Evolutionary conservation across 1,140 invertebrate genomes (phyloP), one percentile per base, ranked within the genome.

Genomic region (Trichonephila clavipes): DNA sequence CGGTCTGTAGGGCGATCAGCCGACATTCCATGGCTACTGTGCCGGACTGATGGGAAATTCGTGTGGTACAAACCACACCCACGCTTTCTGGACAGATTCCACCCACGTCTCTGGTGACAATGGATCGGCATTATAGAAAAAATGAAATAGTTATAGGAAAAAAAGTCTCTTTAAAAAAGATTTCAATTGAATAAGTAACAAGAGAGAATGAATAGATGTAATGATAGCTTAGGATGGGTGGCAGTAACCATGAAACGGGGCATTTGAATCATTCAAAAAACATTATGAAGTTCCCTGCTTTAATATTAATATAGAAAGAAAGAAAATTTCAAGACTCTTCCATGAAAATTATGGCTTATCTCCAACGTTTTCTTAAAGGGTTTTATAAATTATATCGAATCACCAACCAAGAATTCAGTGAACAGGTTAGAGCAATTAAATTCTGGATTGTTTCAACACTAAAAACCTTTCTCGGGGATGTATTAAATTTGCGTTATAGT

Each of bases 1-100:
- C 90, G 90, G 90, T 91, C 90, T 82, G 77, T 91, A 28, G 28
- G 58, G 34, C 58, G 34, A 69, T 69, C 66, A 21, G 58, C 28
- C 61, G 64, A 51, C 62, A 88, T 88, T 72, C 62, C 87, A 64
- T 59, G 14, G 72, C 44, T 72, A 40, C 51, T 64, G 14, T 81
- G 51, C 40, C 16, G 16, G 44, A 12, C n/a, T 28, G 28, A 59
- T 87, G 61, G 59, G n/a, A 61, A 34, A 40, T 28, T 64, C 58
- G 59, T 58, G 58, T n/a, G 24, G n/a, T 19, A 0, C 40, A 24
- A 72, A 16, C 40, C 88, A 18, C 88, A 90, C 18, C 72, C 40
- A 44, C 51, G 34, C 16, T 12, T 14, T 16, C 85, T 28, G 28
- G 85, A 18, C 61, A 61, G 24, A 87, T 34, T 28, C 58, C 24